These are phyloP conservation scores for Ramphastos sulfuratus DNA, from an alignment of 2,113 vertebrate species.

Conservation along the genomic window DNA sequence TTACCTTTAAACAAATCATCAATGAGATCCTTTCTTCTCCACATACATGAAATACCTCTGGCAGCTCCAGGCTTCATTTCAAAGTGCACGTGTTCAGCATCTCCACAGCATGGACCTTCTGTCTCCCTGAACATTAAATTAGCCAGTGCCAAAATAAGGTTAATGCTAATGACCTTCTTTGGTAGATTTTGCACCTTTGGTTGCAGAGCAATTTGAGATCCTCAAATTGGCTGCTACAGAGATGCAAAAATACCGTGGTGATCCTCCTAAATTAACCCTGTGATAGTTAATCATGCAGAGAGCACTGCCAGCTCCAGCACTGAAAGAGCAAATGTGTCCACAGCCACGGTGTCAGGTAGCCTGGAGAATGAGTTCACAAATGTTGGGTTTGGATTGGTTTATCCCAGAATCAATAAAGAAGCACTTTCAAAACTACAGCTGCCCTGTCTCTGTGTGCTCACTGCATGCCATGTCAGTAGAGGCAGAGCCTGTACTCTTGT, in stretches of 20 bases:
- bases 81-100: not conserved
- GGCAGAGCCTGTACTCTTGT: not conserved
- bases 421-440: not conserved
- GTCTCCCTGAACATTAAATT: not conserved
- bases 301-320: not conserved
- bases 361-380: not conserved
- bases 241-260: not conserved
- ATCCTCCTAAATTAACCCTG: not conserved
- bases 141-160: not conserved
- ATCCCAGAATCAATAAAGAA: not conserved
- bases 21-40: not conserved
- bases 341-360: not conserved
- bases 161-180: not conserved
- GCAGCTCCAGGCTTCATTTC: not conserved
- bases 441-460: not conserved
- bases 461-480: fast-evolving
- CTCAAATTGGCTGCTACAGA: not conserved
- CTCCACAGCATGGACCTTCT: not conserved
- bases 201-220: constrained; percentile 3
- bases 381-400: not conserved
- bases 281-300: not conserved
- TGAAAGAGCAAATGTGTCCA: not conserved
- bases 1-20: constrained; percentile 22
- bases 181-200: not conserved
- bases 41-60: not conserved